phyloP scores from a whole-genome alignment of 2,113 vertebrate genomes.

The Diphyllodes magnificus region DNA sequence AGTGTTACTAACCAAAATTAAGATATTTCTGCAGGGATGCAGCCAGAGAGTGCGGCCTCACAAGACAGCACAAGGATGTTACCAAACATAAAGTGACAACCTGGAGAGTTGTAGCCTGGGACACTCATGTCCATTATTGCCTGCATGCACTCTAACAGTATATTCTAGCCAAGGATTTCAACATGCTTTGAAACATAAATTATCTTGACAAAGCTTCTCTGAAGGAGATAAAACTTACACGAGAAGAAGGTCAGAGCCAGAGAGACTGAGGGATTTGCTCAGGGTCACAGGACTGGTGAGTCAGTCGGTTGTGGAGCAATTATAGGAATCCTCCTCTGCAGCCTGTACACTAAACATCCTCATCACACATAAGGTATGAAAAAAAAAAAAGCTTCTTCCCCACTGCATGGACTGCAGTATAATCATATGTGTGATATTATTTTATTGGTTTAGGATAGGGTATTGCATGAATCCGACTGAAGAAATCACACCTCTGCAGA shows the following conservation, averaged over 20 bases:
- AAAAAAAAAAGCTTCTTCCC: neutral
- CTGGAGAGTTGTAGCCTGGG: neutral
- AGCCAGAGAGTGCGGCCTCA: neutral
- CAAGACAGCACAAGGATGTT: neutral
- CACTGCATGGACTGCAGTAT: neutral
- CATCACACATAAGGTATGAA: neutral
- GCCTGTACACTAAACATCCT: neutral
- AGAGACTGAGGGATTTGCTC: neutral
- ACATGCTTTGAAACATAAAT: neutral
- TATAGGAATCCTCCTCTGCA: neutral
- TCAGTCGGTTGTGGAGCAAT: neutral
- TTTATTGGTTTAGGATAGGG: neutral
- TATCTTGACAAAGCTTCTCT: neutral
- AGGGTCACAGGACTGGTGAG: neutral
- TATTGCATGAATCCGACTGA: neutral
- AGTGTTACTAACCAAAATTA: neutral
- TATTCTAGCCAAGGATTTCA: neutral
- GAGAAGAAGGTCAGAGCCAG: neutral
- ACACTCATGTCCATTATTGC: neutral
- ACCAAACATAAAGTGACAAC: neutral
- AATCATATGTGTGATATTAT: conserved; percentile 2
- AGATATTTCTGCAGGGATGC: neutral
- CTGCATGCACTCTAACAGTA: neutral
- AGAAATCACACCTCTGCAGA: neutral
- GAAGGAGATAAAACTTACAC: neutral